Base-by-base conservation (phyloP, 2,888 invertebrate species). In the Harpagoxenus sublaevis region DNA sequence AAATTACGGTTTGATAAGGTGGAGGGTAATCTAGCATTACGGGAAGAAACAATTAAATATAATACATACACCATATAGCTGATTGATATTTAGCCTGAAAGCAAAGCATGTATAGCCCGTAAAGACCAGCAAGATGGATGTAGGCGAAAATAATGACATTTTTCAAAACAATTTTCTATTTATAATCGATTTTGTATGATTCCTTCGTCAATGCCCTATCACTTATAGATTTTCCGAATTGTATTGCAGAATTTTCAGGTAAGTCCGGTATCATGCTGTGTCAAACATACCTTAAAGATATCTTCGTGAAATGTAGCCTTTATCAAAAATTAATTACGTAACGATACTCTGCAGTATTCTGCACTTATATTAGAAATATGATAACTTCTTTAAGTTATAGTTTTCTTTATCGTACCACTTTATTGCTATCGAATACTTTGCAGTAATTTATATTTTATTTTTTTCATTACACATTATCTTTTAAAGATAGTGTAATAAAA, bases 211-310 rank as follows among this genome's bases (percentile, higher is more conserved):
- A 9, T 28, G n/a, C 3, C 12, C 12, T 12, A 10, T 57, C 5
- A 10, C 23, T 28, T 18, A 51, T 51, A 51, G 5, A 18, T 5
- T 51, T 18, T 51, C 2, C 12, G 18, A 12, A 51, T 18, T 51
- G 18, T 18, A 4, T 6, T 42, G 42, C 5, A 51, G 51, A 18
- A 18, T 5, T 51, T 51, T 18, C 51, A 18, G 12, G 18, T n/a
- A 51, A 94, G 93, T 96, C 96, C 74, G 97, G 96, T 86, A 96
- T 96, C 97, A 97, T 97, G 91, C 94, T 94, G 81, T 73, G 15
- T 70, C 51, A 87, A 75, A 62, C 73, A 86, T 89, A 93, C 92
- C 86, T 55, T 89, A 89, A 89, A 85, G 84, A 85, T 35, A 35
- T 35, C 6, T 35, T 35, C 0, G 35, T 35, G 0, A 35, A 35